Evolutionary conservation across 2,113 vertebrate species (phyloP).

Genomic region (Rhea pennata): DNA sequence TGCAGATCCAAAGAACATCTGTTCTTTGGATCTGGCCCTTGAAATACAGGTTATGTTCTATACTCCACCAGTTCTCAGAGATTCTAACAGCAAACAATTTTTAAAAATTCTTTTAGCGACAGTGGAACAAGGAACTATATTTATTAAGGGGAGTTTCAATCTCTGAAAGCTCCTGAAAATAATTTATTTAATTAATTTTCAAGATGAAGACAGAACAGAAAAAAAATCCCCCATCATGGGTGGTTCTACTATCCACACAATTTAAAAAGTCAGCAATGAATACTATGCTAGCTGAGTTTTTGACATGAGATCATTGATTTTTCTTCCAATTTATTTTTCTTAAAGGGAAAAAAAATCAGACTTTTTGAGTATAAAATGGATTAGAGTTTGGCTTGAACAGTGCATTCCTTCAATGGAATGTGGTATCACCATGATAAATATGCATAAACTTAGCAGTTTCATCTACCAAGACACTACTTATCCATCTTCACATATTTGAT

Average conservation of each 20-base stretch:
- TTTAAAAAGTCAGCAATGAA: neutral
- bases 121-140: neutral
- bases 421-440: conserved; percentile 48
- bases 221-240: neutral
- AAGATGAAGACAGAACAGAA: neutral
- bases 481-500: neutral
- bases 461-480: conserved; percentile 29
- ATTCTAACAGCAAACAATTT: neutral
- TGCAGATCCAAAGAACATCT: neutral
- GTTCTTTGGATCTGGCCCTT: neutral
- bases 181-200: neutral
- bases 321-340: neutral
- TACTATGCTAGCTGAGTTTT: neutral
- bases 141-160: neutral
- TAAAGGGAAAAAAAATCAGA: neutral
- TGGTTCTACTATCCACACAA: neutral
- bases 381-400: neutral
- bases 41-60: neutral
- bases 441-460: neutral
- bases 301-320: neutral
- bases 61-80: neutral
- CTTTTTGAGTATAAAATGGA: conserved; percentile 11
- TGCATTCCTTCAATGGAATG: conserved; percentile 44
- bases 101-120: neutral
- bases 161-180: neutral